Evolutionary conservation across 2,888 invertebrate genomes (phyloP), one percentile per base, ranked within the genome.

Genomic region (Drosophila quinaria): DNA sequence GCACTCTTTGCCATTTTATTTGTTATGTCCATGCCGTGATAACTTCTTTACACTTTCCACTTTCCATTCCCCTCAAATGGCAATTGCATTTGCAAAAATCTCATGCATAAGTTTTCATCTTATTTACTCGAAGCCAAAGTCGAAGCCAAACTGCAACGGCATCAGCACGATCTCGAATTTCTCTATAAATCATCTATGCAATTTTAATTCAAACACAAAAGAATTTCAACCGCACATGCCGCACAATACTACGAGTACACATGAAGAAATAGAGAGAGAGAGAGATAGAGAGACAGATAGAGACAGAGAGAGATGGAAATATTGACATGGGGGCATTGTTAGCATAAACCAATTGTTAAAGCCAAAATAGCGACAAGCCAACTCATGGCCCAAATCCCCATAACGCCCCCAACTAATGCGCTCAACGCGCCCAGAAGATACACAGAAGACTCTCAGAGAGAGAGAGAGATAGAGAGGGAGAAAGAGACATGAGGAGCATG

Each of bases 121-220:
- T 88, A 86, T 85, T 66, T 82, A 78, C 68, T 75, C 49, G 56
- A 41, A 41, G 35, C 54, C 61, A 61, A 63, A 44, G 52, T 60
- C 70, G 54, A 59, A 59, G 50, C 47, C 62, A 62, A 63, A 55
- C 44, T 50, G 49, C 62, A 65, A 19, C 54, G 31, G 60, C 47
- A 79, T 70, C 74, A 64, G 67, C 70, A 82, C 67, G 72, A 78
- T 75, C 80, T 70, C 39, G 29, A 70, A 71, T 68, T 73, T 74
- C 58, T 76, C 76, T 84, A 85, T 85, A 85, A 85, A 85, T 85
- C 84, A 85, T 87, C 71, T 81, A 78, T 87, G 84, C 87, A 76
- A 85, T 85, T 85, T 85, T 89, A 84, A 84, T 84, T 87, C 84
- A 89, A 85, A 87, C 87, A 89, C 84, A 84, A 83, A 83, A 78